Evolutionary conservation across 2,888 invertebrate genomes (phyloP).

Genomic region (Cancer borealis): DNA sequence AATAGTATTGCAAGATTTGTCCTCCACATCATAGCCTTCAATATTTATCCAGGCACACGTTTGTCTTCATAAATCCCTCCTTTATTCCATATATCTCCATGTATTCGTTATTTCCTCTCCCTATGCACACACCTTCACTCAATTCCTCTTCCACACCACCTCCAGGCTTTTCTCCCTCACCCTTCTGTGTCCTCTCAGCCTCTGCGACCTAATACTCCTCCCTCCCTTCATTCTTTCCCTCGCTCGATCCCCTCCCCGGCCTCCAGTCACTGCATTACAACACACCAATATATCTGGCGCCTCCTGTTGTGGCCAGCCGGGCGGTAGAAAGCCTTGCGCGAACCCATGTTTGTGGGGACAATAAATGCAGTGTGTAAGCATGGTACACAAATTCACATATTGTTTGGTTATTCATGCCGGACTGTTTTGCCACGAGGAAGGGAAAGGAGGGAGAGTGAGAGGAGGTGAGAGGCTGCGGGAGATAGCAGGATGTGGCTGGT

Average conservation of each 20-base stretch:
- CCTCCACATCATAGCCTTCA: too few relatives aligned
- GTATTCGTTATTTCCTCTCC: background rate
- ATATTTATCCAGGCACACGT: background rate
- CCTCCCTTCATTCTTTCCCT: background rate
- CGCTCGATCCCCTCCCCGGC: background rate
- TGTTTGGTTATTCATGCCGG: background rate
- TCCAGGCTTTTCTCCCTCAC: background rate
- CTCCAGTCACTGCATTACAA: constrained; percentile 13
- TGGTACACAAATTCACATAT: constrained; percentile 6
- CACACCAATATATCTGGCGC: constrained; percentile 13
- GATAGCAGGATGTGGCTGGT: background rate
- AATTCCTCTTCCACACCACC: background rate
- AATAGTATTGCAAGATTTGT: background rate
- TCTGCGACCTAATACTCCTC: background rate
- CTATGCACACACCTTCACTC: background rate
- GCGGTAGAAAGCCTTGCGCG: constrained; percentile 37
- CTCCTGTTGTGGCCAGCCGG: constrained; percentile 31
- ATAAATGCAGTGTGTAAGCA: background rate
- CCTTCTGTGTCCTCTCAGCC: background rate
- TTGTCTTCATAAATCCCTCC: background rate
- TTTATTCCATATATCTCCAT: background rate
- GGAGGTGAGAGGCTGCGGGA: background rate
- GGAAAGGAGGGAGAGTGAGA: background rate
- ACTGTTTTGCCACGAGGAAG: background rate
- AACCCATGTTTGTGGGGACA: constrained; percentile 29